phyloP scores from a whole-genome alignment of 2,888 invertebrate genomes.

The Yponomeuta malinellus region DNA sequence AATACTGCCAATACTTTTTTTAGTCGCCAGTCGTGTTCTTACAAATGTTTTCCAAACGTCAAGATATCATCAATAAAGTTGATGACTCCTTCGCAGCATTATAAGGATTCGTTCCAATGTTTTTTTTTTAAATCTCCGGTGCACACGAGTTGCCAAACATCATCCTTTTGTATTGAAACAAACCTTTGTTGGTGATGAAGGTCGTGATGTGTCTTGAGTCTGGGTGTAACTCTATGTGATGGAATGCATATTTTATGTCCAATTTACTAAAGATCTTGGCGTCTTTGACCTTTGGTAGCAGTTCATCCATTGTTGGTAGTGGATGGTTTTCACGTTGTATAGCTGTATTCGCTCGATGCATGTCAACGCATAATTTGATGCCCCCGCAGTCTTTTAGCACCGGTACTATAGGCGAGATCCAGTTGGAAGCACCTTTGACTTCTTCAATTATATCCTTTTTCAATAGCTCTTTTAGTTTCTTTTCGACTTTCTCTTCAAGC shows the following conservation, averaged over 20 bases:
- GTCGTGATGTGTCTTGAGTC: constrained; percentile 37
- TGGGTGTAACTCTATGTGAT: constrained; percentile 34
- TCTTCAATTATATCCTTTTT: constrained; percentile 34
- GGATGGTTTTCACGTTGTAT: constrained; percentile 26
- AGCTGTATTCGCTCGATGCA: constrained; percentile 36
- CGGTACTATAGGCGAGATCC: too few species aligned
- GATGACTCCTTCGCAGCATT: constrained; percentile 17
- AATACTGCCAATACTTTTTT: constrained; percentile 13
- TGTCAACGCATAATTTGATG: constrained; percentile 20
- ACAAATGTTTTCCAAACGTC: not conserved
- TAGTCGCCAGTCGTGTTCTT: constrained; percentile 15
- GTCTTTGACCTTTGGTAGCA: constrained; percentile 20
- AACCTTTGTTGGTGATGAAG: constrained; percentile 37
- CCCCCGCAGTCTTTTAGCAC: constrained; percentile 18
- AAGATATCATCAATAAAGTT: constrained; percentile 19
- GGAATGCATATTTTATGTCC: constrained; percentile 19
- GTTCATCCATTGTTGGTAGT: constrained; percentile 24
- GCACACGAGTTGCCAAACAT: constrained; percentile 40
- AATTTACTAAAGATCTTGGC: constrained; percentile 21
- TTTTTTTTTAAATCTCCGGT: constrained; percentile 28
- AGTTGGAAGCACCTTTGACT: constrained; percentile 19
- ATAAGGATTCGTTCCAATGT: constrained; percentile 23
- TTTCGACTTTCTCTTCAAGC: constrained; percentile 1
- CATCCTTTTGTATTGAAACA: constrained; percentile 37
- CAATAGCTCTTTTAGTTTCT: constrained; percentile 24